A percentile compares a stretch with the other conserved stretches of the same genome.
These are phyloP conservation scores for Diplodus sargus DNA, from an alignment of 2,797 vertebrate species.

Conservation along the genomic window DNA sequence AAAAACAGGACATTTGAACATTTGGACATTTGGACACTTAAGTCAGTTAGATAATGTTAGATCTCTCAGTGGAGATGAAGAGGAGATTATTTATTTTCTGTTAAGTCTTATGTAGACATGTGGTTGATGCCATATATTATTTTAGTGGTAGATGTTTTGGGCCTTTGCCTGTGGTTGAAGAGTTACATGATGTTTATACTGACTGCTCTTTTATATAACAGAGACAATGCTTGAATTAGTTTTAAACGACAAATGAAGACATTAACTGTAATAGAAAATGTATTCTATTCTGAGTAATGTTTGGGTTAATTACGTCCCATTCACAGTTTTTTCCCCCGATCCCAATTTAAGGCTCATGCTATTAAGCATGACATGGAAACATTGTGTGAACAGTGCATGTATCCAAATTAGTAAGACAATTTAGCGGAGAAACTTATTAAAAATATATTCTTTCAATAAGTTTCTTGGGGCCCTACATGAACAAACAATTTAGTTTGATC, in stretches of 20 bases:
- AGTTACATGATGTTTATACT: constrained; percentile 29
- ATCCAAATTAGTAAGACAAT: neutral
- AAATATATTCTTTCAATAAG: neutral
- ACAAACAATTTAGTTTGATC: neutral
- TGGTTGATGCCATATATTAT: constrained; percentile 39
- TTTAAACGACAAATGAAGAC: constrained; percentile 7
- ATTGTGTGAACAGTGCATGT: neutral
- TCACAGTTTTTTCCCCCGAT: neutral
- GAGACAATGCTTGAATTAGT: constrained; percentile 33
- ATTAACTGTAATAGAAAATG: neutral
- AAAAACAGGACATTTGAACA: constrained; percentile 2
- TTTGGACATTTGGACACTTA: neutral
- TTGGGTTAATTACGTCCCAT: neutral
- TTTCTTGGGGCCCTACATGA: neutral
- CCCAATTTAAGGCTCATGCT: neutral
- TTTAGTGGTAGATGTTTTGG: constrained; percentile 13
- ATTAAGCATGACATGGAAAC: neutral
- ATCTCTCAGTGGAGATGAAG: neutral
- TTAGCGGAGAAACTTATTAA: neutral
- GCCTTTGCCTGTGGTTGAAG: constrained; percentile 37
- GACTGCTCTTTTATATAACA: constrained; percentile 31
- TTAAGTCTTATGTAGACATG: constrained; percentile 62
- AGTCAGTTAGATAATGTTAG: neutral
- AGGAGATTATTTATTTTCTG: constrained; percentile 4
- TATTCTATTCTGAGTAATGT: neutral